Base-by-base conservation (phyloP, 2,797 vertebrate species). In the Thalassophryne amazonica region DNA sequence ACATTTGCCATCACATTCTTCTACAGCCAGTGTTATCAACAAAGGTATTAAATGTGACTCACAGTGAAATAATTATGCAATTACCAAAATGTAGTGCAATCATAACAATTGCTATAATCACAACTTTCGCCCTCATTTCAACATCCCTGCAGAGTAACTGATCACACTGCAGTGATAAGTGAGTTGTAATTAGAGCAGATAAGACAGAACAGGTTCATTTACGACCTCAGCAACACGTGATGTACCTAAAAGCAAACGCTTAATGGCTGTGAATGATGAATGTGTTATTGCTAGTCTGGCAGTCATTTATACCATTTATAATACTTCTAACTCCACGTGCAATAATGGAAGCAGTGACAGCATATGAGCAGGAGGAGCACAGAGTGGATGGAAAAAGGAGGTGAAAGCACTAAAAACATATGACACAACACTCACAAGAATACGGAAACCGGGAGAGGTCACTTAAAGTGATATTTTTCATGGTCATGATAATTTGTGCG, bases 361-460 rank as follows among this genome's bases (percentile, higher is more conserved):
- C 53, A 51, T 69, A 69, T 53, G 39, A 77, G 47, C 49, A 70
- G 57, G 65, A 60, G n/a, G n/a, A 65, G 68, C 72, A 73, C 41
- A 55, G 36, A 62, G 69, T n/a, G 31, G 49, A 24, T 25, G 53
- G 40, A 56, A 47, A 32, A 66, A 56, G n/a, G 39, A 57, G 32
- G 41, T 49, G 69, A 69, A 22, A 57, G 22, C 18, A 51, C 45
- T 31, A 33, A 41, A 68, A 55, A 59, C 42, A 73, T 11, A 31
- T 7, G 1, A 59, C 41, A 51, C 21, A 20, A 52, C 32, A 81
- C 83, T 86, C 88, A 85, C 85, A 31, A 82, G 83, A 27, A 29
- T 19, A 42, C n/a, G n/a, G n/a, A n/a, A n/a, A n/a, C n/a, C n/a
- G n/a, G n/a, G n/a, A n/a, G n/a, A n/a, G n/a, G n/a, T n/a, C n/a